Base-by-base conservation (phyloP, 2,113 vertebrate species). In the Calidris pygmaea region DNA sequence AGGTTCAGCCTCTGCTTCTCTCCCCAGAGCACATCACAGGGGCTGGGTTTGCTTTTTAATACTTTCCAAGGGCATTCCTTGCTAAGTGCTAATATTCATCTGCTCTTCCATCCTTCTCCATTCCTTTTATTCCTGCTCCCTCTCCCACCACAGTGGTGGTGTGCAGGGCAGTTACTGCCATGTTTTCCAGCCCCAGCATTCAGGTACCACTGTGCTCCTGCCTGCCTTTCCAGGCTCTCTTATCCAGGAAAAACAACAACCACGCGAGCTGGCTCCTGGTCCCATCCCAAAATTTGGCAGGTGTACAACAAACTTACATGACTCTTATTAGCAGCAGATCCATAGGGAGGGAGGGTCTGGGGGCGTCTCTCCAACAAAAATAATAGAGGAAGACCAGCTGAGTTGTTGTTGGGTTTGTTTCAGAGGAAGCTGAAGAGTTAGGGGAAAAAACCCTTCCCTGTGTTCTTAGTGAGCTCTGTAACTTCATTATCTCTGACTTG, bases 361-460 rank as follows among this genome's bases (percentile, higher is more conserved):
- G 17, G 23, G 45, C 81, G 19, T 27, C 71, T 66, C 35, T 93
- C 96, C 94, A 95, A 95, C 53, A 87, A 92, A 93, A 93, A 95
- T 55, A 93, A 45, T 34, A 66, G 66, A 35, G 27, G 37, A 43
- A 30, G 82, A 65, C 34, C 78, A 82, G 83, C 85, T 81, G 79
- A 53, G 78, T 87, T 89, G 88, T 70, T 91, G 90, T 90, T 91
- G 89, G 88, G 82, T 76, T 93, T 37, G 50, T 75, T 95, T 95
- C 93, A 90, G 90, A 68, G 82, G 62, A 77, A 74, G 77, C 65
- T 16, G n/a, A 58, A 77, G 55, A 50, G 48, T 77, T 76, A 37
- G 85, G 45, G 21, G 47, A 77, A 52, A 47, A 27, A 53, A 29
- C 8, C 9, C 52, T 53, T 52, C 48, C 32, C 29, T 34, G 32